Conservation (phyloP, 2,888 invertebrate species). For the Andrena chrysosceles region DNA sequence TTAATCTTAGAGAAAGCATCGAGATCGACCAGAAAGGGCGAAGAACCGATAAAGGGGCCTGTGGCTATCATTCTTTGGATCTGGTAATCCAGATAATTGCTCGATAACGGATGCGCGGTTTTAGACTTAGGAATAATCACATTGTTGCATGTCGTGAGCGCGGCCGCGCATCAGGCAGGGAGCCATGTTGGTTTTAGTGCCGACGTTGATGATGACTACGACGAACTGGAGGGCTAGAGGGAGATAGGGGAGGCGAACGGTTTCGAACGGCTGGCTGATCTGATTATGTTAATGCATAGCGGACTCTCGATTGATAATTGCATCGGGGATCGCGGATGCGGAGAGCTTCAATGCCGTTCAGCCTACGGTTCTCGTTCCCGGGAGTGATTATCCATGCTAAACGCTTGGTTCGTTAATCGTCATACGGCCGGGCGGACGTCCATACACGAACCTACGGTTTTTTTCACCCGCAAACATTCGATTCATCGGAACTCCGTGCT, state of each 20-base stretch:
- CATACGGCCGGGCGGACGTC: conserved; percentile 44
- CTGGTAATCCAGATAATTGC: conserved; percentile 59
- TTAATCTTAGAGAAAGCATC: conserved; percentile 48
- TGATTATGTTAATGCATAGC: conserved; percentile 80
- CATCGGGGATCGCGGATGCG: conserved; percentile 72
- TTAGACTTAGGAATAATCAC: conserved; percentile 66
- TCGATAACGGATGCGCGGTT: conserved; percentile 51
- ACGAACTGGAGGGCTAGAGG: conserved; percentile 30
- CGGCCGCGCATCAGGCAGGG: conserved; percentile 10
- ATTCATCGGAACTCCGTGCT: not conserved
- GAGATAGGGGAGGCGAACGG: conserved; percentile 33
- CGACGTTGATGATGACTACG: conserved; percentile 51
- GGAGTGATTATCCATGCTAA: conserved; percentile 82
- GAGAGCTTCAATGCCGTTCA: conserved; percentile 65
- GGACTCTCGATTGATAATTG: conserved; percentile 81
- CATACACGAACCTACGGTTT: conserved; percentile 3
- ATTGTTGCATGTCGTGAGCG: conserved; percentile 52
- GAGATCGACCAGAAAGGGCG: not conserved
- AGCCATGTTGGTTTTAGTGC: conserved; percentile 61
- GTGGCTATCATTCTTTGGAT: conserved; percentile 49
- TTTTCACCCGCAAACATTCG: not conserved
- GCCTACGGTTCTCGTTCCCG: conserved; percentile 71
- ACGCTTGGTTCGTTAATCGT: conserved; percentile 76
- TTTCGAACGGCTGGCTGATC: conserved; percentile 73
- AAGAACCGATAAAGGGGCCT: not conserved